Evolutionary conservation across 2,888 invertebrate species (phyloP).

Genomic region (Protodeltote pygarga): DNA sequence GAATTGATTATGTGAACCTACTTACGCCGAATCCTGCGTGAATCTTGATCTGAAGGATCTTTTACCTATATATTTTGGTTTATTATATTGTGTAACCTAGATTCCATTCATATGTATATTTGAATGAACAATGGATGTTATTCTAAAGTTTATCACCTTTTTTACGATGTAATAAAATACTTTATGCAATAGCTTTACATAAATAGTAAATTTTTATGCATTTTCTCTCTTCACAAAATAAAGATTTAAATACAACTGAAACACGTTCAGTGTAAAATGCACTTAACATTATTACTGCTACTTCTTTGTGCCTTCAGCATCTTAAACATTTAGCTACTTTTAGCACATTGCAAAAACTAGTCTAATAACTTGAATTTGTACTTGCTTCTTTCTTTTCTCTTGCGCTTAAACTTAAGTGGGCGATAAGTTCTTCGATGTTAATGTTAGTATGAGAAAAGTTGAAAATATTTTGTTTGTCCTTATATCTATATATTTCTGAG

Average conservation of each 20-base stretch:
- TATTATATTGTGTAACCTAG: conserved; percentile 10
- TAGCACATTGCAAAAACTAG: conserved; percentile 15
- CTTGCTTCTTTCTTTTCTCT: conserved; percentile 14
- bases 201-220: not conserved
- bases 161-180: not conserved
- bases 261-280: not conserved
- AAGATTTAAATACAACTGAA: conserved; percentile 7
- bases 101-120: conserved; percentile 5
- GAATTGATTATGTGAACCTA: conserved; percentile 33
- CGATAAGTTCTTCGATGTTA: conserved; percentile 21
- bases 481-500: not conserved
- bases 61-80: conserved; percentile 1
- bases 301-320: not conserved
- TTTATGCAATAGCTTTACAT: not conserved
- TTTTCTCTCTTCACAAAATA: not conserved
- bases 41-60: not conserved
- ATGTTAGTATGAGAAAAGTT: conserved; percentile 4
- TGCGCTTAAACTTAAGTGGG: conserved; percentile 14
- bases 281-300: conserved; percentile 9
- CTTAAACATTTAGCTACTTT: conserved; percentile 17
- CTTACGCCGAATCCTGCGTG: conserved; percentile 1
- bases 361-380: conserved; percentile 19
- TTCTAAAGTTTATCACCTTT: not conserved
- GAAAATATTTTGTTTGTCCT: not conserved
- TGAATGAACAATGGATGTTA: not conserved